Percentiles rank a stretch among this genome's conserved stretches.
These are phyloP conservation scores for Pampus argenteus DNA, from an alignment of 2,797 vertebrate genomes.

Conservation along the genomic window DNA sequence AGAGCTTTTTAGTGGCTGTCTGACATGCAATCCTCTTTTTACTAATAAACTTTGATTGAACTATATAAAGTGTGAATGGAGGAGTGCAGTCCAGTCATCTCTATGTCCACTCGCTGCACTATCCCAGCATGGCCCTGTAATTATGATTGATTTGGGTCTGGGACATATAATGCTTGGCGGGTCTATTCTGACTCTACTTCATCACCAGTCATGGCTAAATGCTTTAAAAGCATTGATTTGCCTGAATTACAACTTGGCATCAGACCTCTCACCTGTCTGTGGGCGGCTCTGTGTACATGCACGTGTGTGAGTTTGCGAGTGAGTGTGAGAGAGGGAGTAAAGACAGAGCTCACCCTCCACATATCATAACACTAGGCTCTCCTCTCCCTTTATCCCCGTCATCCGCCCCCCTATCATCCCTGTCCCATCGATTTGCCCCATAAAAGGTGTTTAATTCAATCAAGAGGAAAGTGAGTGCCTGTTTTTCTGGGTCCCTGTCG, in stretches of 20 bases:
- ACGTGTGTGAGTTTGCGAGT: conserved; percentile 22
- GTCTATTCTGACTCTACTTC: conserved; percentile 95
- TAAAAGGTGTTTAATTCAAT: conserved; percentile 99
- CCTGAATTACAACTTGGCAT: conserved; percentile 92
- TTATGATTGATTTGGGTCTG: conserved; percentile 90
- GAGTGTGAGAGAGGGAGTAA: conserved; percentile 62
- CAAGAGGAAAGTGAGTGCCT: conserved; percentile 96
- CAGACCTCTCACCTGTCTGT: conserved; percentile 75
- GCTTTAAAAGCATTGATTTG: conserved; percentile 98
- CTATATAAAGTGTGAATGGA: conserved; percentile 69
- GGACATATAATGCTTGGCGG: conserved; percentile 91
- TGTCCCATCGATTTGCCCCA: conserved; percentile 93
- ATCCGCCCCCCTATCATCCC: conserved; percentile 82
- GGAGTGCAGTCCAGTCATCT: conserved; percentile 51
- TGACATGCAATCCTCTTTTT: conserved; percentile 52
- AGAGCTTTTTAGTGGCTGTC: conserved; percentile 24
- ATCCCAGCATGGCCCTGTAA: conserved; percentile 79
- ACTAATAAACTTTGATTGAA: conserved; percentile 72
- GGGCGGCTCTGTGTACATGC: conserved; percentile 24
- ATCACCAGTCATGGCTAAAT: conserved; percentile 94
- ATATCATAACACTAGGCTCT: conserved; percentile 83
- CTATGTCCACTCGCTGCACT: conserved; percentile 74
- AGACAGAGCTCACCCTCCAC: conserved; percentile 90
- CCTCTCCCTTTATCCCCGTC: conserved; percentile 52
- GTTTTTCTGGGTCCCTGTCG: conserved; percentile 95